Conservation (phyloP, 2,888 invertebrate genomes). For the Aphelenchoides bicaudatus region DNA sequence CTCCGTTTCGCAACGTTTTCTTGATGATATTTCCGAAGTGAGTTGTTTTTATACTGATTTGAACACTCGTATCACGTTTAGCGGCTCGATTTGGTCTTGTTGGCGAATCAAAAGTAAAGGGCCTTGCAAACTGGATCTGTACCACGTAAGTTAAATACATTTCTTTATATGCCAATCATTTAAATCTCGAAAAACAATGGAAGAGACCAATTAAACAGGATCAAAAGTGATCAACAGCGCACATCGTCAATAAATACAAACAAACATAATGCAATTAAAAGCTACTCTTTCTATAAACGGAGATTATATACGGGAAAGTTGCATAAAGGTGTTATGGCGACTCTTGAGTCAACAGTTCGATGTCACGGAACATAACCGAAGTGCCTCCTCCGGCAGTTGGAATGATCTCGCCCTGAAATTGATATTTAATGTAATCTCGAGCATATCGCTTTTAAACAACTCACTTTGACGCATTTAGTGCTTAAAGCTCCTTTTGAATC, state of each 20-base stretch:
- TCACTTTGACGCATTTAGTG: slow-evolving; percentile 81
- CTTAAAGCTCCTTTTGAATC: slow-evolving; percentile 87
- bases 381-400: slow-evolving; percentile 91
- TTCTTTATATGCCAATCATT: slow-evolving; percentile 10
- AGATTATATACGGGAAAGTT: too few species aligned
- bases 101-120: slow-evolving; percentile 59
- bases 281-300: too few species aligned
- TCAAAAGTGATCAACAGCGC: too few species aligned
- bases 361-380: slow-evolving; percentile 86
- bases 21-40: slow-evolving; percentile 61
- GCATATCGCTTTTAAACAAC: not conserved
- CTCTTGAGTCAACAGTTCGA: slow-evolving; percentile 68
- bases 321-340: too few species aligned
- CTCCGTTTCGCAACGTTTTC: slow-evolving; percentile 60
- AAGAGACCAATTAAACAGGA: too few species aligned
- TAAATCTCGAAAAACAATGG: too few species aligned
- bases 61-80: too few species aligned
- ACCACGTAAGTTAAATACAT: slow-evolving; percentile 26
- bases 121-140: slow-evolving; percentile 57
- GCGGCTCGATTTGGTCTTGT: slow-evolving; percentile 60
- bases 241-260: too few species aligned
- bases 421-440: too few species aligned
- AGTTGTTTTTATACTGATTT: too few species aligned
- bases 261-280: too few species aligned
- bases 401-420: slow-evolving; percentile 77